Evolutionary conservation across 2,113 vertebrate genomes (phyloP).

Genomic region (Barbus barbus): DNA sequence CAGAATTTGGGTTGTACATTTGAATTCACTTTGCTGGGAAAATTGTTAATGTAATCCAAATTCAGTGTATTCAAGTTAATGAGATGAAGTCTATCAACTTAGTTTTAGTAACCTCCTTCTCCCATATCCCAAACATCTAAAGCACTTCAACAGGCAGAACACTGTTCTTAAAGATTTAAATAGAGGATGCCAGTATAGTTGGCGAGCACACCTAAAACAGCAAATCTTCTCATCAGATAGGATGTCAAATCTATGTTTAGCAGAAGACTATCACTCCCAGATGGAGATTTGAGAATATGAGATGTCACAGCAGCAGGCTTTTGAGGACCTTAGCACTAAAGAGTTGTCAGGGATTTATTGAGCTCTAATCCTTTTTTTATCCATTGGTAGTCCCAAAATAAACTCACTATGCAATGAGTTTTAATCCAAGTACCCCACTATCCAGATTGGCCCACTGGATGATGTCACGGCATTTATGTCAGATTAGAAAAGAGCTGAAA

Average conservation of each 20-base stretch:
- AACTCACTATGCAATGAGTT: constrained; percentile 65
- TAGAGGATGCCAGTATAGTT: constrained; percentile 12
- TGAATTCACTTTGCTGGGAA: neutral
- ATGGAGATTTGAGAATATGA: constrained; percentile 67
- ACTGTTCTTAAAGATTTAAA: constrained; percentile 1
- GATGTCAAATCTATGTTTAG: constrained; percentile 68
- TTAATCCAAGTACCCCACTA: constrained; percentile 63
- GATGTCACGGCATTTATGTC: constrained; percentile 55
- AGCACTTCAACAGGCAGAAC: neutral
- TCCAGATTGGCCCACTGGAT: constrained; percentile 41
- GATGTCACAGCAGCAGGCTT: constrained; percentile 65
- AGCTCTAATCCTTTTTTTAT: constrained; percentile 72
- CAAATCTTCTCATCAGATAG: constrained; percentile 58
- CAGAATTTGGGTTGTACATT: no score
- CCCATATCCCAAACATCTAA: neutral
- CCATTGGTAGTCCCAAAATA: constrained; percentile 70
- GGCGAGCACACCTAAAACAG: neutral
- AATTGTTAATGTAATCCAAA: neutral
- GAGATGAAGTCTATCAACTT: neutral
- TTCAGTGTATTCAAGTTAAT: neutral
- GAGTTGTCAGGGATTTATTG: constrained; percentile 64
- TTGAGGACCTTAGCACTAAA: constrained; percentile 51
- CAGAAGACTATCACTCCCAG: constrained; percentile 61
- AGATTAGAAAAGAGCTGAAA: constrained; percentile 33
- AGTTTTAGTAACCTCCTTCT: neutral